phyloP scores from a whole-genome alignment of 2,113 vertebrate genomes.

The Pteruthius melanotis region DNA sequence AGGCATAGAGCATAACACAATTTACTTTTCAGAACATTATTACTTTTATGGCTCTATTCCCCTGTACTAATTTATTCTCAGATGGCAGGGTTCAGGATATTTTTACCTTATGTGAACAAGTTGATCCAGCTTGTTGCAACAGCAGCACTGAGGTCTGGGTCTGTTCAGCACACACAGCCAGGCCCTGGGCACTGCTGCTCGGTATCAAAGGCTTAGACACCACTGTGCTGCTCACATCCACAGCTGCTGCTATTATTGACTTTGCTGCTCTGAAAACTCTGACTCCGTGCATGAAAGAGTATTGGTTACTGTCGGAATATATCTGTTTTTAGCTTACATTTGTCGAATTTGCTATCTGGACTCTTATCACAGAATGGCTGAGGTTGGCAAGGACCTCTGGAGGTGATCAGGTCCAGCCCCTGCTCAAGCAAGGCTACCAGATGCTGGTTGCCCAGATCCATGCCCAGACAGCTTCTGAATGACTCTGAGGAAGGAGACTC shows the following conservation, averaged over 20 bases:
- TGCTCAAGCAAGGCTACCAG: background rate
- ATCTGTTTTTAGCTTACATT: background rate
- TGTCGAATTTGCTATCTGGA: background rate
- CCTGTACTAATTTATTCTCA: background rate
- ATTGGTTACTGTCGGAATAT: background rate
- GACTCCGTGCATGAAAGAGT: background rate
- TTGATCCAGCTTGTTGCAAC: background rate
- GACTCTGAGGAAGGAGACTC: background rate
- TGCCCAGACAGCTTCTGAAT: background rate
- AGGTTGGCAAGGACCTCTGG: background rate
- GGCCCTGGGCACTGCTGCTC: background rate
- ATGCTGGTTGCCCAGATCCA: background rate
- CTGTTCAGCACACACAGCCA: background rate
- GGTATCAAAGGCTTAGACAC: background rate
- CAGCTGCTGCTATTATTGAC: background rate
- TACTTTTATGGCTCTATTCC: background rate
- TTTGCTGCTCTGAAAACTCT: background rate
- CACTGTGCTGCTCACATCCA: background rate
- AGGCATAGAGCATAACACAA: background rate
- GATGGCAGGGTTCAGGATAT: background rate
- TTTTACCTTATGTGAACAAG: background rate
- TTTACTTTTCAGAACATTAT: background rate
- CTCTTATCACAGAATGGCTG: background rate
- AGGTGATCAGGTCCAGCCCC: background rate
- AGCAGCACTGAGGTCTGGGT: background rate